These are phyloP conservation scores for Adrianichthys oophorus DNA, from an alignment of 2,797 vertebrate genomes.

Conservation along the genomic window DNA sequence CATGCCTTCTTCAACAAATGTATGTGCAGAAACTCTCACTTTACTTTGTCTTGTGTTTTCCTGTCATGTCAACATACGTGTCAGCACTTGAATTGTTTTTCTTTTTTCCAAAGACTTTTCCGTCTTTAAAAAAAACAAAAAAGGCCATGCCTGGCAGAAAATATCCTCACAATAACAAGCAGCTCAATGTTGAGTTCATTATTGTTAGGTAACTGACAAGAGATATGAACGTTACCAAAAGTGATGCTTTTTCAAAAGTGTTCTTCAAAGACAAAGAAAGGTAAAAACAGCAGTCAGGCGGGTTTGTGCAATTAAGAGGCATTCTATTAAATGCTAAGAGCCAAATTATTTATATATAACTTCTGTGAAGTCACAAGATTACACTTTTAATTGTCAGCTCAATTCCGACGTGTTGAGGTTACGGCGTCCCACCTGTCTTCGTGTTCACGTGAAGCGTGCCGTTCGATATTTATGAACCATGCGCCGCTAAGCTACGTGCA, in stretches of 20 bases:
- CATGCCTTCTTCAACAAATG: neutral
- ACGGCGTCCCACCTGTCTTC: constrained; percentile 52
- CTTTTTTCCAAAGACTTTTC: constrained; percentile 48
- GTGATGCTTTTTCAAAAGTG: constrained; percentile 56
- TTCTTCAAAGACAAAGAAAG: constrained; percentile 80
- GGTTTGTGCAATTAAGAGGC: constrained; percentile 55
- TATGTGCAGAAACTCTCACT: neutral
- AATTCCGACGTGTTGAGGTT: constrained; percentile 68
- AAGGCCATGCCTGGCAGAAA: constrained; percentile 41
- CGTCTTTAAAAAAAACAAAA: constrained; percentile 25
- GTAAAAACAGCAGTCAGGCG: constrained; percentile 84
- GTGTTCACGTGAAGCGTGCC: constrained; percentile 59
- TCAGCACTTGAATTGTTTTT: constrained; percentile 42
- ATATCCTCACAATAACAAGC: constrained; percentile 44
- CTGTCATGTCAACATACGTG: constrained; percentile 41
- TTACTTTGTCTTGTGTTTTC: constrained; percentile 17
- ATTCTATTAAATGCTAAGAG: constrained; percentile 65
- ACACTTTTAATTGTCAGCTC: constrained; percentile 66
- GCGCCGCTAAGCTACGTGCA: constrained; percentile 54
- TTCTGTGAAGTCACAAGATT: constrained; percentile 63
- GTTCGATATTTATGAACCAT: constrained; percentile 61
- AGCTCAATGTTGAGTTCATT: constrained; percentile 60
- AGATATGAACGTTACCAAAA: constrained; percentile 52
- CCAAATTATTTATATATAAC: constrained; percentile 70
- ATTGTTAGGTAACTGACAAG: constrained; percentile 67